Conservation (phyloP, 2,113 vertebrate species). For the Mus spicilegus region DNA sequence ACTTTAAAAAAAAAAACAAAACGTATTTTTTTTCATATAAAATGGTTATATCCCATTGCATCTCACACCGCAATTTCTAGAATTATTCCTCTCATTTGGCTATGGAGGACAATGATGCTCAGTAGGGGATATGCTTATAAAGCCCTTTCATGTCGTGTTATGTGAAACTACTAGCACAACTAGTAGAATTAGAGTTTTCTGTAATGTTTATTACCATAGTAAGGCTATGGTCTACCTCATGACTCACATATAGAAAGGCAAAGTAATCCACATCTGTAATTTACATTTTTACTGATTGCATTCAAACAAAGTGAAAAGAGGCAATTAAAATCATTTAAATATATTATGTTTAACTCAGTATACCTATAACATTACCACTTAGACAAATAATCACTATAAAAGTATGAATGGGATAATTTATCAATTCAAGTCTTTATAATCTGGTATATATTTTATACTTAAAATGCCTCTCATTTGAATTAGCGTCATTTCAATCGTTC, state of each 20-base stretch:
- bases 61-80: not conserved
- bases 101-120: not conserved
- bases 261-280: not conserved
- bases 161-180: not conserved
- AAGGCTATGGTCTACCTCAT: not conserved
- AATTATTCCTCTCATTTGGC: not conserved
- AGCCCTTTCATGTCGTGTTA: not conserved
- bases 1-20: not conserved
- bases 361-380: not conserved
- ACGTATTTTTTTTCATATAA: not conserved
- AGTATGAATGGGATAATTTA: not conserved
- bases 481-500: not conserved
- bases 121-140: not conserved
- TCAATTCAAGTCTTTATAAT: conserved; percentile 25
- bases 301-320: not conserved
- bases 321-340: not conserved
- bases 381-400: not conserved
- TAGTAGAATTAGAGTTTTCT: not conserved
- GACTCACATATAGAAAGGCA: not conserved
- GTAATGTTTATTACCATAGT: not conserved
- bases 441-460: not conserved
- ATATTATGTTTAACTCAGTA: not conserved
- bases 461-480: not conserved
- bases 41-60: not conserved
- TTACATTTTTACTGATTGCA: not conserved